Evolutionary conservation across 2,797 vertebrate genomes (phyloP).

Genomic region (Ispidina lecontei): DNA sequence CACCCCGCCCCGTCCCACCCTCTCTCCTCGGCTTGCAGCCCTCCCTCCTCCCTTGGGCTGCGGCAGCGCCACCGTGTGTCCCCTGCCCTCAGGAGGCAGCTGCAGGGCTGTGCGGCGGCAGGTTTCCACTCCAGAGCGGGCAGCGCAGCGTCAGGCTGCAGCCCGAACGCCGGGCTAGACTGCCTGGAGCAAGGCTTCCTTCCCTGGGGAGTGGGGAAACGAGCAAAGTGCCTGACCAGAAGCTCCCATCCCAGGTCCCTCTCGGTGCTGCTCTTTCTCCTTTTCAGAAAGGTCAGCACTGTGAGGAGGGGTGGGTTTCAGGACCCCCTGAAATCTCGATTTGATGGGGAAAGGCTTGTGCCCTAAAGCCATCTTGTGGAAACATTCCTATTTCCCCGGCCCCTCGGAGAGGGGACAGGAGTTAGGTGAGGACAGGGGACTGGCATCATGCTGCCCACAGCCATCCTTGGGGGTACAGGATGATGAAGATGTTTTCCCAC

Average conservation of each 20-base stretch:
- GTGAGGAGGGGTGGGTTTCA: not conserved
- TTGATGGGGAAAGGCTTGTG: too few relatives aligned
- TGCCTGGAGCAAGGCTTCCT: too few relatives aligned
- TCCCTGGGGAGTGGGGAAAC: too few relatives aligned
- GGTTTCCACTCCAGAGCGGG: accelerated
- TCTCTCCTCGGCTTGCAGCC: not conserved
- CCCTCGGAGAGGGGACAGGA: not conserved
- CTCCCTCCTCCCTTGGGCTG: too few relatives aligned
- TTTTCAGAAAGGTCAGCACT: not conserved
- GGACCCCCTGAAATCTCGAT: not conserved
- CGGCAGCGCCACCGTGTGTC: accelerated
- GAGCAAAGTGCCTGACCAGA: not conserved
- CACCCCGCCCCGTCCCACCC: not conserved
- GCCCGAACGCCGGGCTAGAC: not conserved
- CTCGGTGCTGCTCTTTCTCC: not conserved
- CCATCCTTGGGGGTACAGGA: accelerated
- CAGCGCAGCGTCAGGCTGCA: not conserved
- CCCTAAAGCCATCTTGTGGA: not conserved
- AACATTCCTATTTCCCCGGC: not conserved
- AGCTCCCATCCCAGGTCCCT: not conserved
- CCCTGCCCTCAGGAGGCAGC: not conserved
- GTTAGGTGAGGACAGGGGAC: not conserved
- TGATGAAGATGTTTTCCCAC: not conserved
- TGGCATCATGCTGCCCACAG: accelerated
- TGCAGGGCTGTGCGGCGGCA: too few relatives aligned